Percentiles rank a stretch among this genome's conserved stretches.
phyloP scores from a whole-genome alignment of 1,140 invertebrate species.

The Nymphalis io region DNA sequence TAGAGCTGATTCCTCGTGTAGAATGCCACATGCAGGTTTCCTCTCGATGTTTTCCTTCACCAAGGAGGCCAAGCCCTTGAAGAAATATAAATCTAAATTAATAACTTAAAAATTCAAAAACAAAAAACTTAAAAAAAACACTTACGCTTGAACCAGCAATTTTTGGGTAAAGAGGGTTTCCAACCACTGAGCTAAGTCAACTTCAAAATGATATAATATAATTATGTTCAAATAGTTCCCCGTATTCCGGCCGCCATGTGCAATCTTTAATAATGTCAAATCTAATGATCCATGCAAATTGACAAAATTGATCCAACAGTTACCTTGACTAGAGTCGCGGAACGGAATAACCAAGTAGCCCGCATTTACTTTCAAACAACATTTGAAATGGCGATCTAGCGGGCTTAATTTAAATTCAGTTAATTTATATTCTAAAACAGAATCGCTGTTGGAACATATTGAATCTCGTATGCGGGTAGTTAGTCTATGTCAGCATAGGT shows the following conservation, averaged over 20 bases:
- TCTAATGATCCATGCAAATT: conserved; percentile 47
- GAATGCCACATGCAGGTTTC: not conserved
- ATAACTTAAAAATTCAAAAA: no score
- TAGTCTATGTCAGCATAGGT: conserved; percentile 56
- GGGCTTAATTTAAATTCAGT: conserved; percentile 44
- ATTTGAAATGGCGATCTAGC: conserved; percentile 36
- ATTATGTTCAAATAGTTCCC: conserved; percentile 5
- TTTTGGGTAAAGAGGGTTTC: no score
- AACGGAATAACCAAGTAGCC: conserved; percentile 44
- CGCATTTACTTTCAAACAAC: conserved; percentile 38
- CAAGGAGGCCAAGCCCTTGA: no score
- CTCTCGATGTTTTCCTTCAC: no score
- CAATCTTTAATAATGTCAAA: conserved; percentile 34
- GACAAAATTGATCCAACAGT: conserved; percentile 42
- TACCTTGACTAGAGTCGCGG: conserved; percentile 43
- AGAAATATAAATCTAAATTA: not conserved
- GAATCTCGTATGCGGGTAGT: conserved; percentile 53
- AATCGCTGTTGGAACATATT: conserved; percentile 50
- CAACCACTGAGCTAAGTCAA: no score
- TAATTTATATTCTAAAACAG: conserved; percentile 58
- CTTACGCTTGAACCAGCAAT: no score
- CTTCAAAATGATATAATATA: no score
- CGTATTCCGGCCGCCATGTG: conserved; percentile 27
- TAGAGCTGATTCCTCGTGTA: no score
- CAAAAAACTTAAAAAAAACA: no score